A percentile compares a stretch with the other conserved stretches of the same genome.
Conservation (phyloP, 2,797 vertebrate genomes). For the Neopelma chrysocephalum region DNA sequence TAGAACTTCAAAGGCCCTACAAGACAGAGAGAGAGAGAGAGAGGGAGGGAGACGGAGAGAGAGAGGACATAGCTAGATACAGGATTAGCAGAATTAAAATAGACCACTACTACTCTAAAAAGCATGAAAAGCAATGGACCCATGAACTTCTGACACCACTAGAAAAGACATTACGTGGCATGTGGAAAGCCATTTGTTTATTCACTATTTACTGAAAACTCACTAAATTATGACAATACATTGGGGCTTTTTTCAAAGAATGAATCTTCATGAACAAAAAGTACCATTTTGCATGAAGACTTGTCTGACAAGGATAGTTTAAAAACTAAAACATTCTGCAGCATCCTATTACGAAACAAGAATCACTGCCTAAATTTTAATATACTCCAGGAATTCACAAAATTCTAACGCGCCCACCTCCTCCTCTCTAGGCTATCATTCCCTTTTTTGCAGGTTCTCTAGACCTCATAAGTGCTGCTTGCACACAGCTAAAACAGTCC, state of each 20-base stretch:
- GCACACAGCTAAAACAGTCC: neutral
- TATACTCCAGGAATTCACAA: neutral
- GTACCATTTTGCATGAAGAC: neutral
- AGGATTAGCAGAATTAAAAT: neutral
- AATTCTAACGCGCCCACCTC: accelerated
- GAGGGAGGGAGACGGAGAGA: neutral
- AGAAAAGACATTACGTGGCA: neutral
- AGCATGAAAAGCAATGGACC: neutral
- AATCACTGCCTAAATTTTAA: neutral
- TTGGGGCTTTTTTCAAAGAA: neutral
- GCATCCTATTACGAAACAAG: neutral
- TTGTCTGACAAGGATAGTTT: neutral
- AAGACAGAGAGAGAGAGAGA: neutral
- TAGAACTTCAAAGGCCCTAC: neutral
- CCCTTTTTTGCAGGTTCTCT: neutral
- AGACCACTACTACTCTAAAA: neutral
- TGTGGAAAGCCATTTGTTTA: neutral
- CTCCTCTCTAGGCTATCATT: neutral
- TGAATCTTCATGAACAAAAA: neutral
- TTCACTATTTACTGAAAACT: neutral
- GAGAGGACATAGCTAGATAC: neutral
- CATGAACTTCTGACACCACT: neutral
- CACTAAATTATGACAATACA: neutral
- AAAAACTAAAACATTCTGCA: neutral
- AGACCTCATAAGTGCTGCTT: neutral